These are phyloP conservation scores for Drosophila lini DNA, from an alignment of 1,140 invertebrate genomes.

Conservation along the genomic window DNA sequence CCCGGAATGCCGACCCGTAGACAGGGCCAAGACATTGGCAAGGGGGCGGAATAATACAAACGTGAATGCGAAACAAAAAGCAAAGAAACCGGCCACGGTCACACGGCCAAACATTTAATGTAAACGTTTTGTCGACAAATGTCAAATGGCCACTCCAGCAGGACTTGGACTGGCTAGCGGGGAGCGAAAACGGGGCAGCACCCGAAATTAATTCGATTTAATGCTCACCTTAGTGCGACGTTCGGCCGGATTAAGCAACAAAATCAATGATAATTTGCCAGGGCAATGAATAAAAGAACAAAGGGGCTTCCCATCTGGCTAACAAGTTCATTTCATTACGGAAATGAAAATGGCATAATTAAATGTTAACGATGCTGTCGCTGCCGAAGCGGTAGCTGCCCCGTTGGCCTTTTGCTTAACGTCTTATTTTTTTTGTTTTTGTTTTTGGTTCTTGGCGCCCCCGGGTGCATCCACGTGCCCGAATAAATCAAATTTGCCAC, in stretches of 20 bases:
- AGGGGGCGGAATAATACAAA: conserved; percentile 27
- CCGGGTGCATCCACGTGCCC: conserved; percentile 53
- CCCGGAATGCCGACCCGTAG: conserved; percentile 69
- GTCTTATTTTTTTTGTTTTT: neutral
- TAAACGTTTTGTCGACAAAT: conserved; percentile 83
- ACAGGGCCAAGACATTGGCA: conserved; percentile 49
- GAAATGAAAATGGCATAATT: conserved; percentile 71
- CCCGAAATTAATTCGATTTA: conserved; percentile 80
- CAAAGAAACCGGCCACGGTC: conserved; percentile 59
- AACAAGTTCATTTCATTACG: conserved; percentile 74
- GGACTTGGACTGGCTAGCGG: conserved; percentile 1
- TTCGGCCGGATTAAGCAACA: conserved; percentile 66
- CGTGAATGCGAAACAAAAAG: conserved; percentile 28
- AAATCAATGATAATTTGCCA: conserved; percentile 74
- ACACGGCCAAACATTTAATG: conserved; percentile 81
- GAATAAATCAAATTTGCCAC: conserved; percentile 54
- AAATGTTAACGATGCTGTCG: conserved; percentile 72
- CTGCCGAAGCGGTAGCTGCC: conserved; percentile 5
- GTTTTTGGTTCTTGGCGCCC: conserved; percentile 16
- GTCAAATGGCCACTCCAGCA: conserved; percentile 72
- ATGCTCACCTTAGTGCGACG: conserved; percentile 52
- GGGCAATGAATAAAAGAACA: conserved; percentile 55
- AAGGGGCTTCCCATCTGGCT: conserved; percentile 40
- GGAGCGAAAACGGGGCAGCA: conserved; percentile 3
- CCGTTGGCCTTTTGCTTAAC: conserved; percentile 2